phyloP scores from a whole-genome alignment of 37 sponge, comb jelly and placozoan species.

The Cladorhizidae sp. region DNA sequence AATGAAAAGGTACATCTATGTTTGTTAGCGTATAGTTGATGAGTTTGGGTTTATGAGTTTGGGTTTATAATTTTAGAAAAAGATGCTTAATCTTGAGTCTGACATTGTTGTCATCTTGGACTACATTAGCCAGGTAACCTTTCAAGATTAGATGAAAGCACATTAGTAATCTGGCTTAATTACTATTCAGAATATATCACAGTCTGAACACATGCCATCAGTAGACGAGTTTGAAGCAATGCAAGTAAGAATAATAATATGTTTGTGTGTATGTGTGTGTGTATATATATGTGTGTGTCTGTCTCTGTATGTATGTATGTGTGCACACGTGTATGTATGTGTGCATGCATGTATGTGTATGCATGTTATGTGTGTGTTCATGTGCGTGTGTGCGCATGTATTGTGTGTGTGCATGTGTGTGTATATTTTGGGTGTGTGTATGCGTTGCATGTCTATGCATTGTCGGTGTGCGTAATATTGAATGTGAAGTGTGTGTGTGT shows the following conservation, averaged over 20 bases:
- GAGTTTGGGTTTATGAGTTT: background rate
- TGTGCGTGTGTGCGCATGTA: too few species aligned
- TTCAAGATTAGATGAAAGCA: background rate
- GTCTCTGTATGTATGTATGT: too few species aligned
- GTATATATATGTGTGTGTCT: too few species aligned
- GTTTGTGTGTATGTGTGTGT: too few species aligned
- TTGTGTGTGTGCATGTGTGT: too few species aligned
- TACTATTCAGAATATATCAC: constrained; percentile 45
- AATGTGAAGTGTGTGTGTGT: too few species aligned
- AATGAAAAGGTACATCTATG: constrained; percentile 35
- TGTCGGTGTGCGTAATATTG: too few species aligned
- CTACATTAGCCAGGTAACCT: constrained; percentile 66
- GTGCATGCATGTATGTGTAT: too few species aligned
- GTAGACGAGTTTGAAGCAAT: constrained; percentile 55
- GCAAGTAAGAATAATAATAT: constrained; percentile 42
- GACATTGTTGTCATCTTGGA: constrained; percentile 57
- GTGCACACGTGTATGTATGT: too few species aligned
- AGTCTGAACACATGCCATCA: constrained; percentile 73
- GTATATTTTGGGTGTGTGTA: too few species aligned
- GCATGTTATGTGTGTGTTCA: too few species aligned
- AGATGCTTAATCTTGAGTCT: constrained; percentile 34
- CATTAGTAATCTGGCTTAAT: background rate
- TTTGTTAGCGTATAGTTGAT: background rate
- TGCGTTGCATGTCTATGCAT: too few species aligned
- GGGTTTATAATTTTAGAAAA: constrained; percentile 29